Percentiles rank a stretch among this genome's conserved stretches.
Conservation (phyloP, 2,888 invertebrate genomes). For the Beris morrisii region DNA sequence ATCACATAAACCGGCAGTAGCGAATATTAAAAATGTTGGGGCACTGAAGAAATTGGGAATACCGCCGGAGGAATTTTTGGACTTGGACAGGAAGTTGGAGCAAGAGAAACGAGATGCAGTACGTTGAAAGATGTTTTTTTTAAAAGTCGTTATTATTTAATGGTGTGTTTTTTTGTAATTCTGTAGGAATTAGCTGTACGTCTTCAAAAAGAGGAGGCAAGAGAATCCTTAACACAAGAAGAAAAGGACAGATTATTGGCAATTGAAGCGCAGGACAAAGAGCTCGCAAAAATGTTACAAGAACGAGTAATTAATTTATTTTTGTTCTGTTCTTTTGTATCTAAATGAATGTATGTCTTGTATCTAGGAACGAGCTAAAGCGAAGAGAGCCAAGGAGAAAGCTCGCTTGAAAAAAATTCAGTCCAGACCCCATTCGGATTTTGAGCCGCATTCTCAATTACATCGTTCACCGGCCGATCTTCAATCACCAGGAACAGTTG, state of each 20-base stretch:
- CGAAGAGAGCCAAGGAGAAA: conserved; percentile 69
- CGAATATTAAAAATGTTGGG: conserved; percentile 37
- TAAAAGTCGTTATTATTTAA: background rate
- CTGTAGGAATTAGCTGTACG: conserved; percentile 70
- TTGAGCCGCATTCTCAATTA: conserved; percentile 35
- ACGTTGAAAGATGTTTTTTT: conserved; percentile 40
- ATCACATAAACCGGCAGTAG: conserved; percentile 16
- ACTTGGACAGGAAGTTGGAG: conserved; percentile 61
- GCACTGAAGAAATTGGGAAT: conserved; percentile 57
- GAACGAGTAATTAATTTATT: conserved; percentile 57
- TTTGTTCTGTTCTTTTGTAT: background rate
- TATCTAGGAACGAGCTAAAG: conserved; percentile 67
- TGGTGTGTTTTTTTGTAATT: background rate
- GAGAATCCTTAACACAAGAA: conserved; percentile 60
- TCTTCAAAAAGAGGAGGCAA: conserved; percentile 75
- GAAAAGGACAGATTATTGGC: conserved; percentile 68
- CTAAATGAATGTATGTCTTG: background rate
- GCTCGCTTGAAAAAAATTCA: conserved; percentile 66
- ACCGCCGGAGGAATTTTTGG: conserved; percentile 59
- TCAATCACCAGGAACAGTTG: conserved; percentile 38
- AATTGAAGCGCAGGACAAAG: conserved; percentile 79
- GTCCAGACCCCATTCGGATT: conserved; percentile 47
- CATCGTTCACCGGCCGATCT: conserved; percentile 15
- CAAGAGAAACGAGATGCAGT: conserved; percentile 77
- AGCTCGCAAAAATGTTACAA: conserved; percentile 74